These are phyloP conservation scores for Muntiacus reevesi DNA, from an alignment of 2,113 vertebrate species.

Conservation along the genomic window DNA sequence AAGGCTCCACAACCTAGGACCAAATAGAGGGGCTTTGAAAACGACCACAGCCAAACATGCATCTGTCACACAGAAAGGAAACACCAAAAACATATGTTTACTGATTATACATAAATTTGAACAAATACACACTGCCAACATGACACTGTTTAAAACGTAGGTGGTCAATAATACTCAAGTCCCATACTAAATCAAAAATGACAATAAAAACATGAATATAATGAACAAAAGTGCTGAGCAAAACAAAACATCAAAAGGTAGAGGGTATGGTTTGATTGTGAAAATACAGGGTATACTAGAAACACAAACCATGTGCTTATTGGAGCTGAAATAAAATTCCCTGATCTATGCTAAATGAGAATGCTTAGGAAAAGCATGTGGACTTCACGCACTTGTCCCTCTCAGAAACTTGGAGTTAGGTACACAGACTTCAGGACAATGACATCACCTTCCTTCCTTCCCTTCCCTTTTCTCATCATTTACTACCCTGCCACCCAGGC, in stretches of 20 bases:
- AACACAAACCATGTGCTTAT: not conserved
- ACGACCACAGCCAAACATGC: not conserved
- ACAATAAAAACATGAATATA: slow-evolving; percentile 21
- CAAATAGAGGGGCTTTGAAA: slow-evolving; percentile 29
- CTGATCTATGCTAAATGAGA: not conserved
- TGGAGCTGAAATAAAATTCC: not conserved
- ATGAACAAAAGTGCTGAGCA: slow-evolving; percentile 6
- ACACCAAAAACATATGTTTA: slow-evolving; percentile 52
- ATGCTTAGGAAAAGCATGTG: not conserved
- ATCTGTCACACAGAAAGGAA: slow-evolving; percentile 42
- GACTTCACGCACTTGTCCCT: not conserved
- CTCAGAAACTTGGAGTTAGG: not conserved
- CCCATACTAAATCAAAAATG: slow-evolving; percentile 33
- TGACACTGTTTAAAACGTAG: slow-evolving; percentile 37
- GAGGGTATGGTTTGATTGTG: not conserved
- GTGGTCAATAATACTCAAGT: slow-evolving; percentile 47
- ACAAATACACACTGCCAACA: slow-evolving; percentile 9
- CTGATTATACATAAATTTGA: slow-evolving; percentile 38
- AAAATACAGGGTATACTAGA: not conserved
- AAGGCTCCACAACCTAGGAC: slow-evolving; percentile 70
- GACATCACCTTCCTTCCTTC: not conserved
- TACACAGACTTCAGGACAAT: not conserved
- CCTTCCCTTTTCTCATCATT: not conserved
- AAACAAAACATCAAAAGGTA: slow-evolving; percentile 17
- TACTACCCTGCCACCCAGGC: not conserved